Base-by-base conservation (phyloP, 2,888 invertebrate genomes). In the Heliconius aoede region DNA sequence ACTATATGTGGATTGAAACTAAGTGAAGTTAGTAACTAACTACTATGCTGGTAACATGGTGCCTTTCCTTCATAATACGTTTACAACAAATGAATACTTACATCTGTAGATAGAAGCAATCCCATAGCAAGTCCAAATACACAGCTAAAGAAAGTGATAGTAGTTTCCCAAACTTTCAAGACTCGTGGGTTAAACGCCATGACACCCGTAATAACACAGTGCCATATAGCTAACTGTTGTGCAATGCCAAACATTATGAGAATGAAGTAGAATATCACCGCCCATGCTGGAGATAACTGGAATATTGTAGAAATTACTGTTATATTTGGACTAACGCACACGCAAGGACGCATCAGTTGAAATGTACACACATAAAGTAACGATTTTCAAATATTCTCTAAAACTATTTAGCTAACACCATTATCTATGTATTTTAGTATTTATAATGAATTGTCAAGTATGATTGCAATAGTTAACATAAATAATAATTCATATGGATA, bases 201-300 rank as follows among this genome's bases (percentile, higher is more conserved):
- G 72, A 98, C 95, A 4, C 98, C 97, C 28, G 97, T 97, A 79
- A 98, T 97, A 73, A 98, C 97, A 85, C 97, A 97, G 87, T 98
- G 98, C 98, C 98, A 98, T 86, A 98, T 97, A 0, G 98, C 98
- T 82, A 98, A 94, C 91, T 98, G 97, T 84, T 98, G 98, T 7
- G 97, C 97, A 77, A 98, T 95, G 1, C 98, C 98, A 86, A 98
- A 98, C 84, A 97, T 94, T 81, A 98, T 97, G 77, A 98, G 95
- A 81, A 97, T 96, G 86, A 97, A 96, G 90, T 97, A 98, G 86
- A 98, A 97, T 69, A 98, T 95, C 15, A 97, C 97, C 0, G 97
- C 97, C 98, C 98, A 98, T 81, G 97, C 97, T 73, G 98, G 97
- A 0, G 98, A 98, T 8, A 98, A 92, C 87, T 96, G 95, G 3